Evolutionary conservation across 2,113 vertebrate species (phyloP).

Genomic region (Misgurnus anguillicaudatus): DNA sequence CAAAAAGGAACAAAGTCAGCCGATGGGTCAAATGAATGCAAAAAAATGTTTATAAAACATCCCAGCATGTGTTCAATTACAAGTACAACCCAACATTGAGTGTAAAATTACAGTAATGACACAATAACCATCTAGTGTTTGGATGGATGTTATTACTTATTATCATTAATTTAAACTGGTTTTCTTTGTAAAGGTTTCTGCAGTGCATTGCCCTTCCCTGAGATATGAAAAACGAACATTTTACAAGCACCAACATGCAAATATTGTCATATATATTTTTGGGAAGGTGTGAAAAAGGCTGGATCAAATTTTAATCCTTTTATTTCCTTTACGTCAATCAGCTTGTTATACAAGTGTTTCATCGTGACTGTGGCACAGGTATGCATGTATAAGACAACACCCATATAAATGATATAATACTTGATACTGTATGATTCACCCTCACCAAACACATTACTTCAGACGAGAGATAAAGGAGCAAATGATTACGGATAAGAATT

Average conservation of each 20-base stretch:
- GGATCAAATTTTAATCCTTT: background rate
- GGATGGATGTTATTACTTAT: conserved; percentile 6
- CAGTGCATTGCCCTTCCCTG: background rate
- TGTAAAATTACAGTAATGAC: conserved; percentile 3
- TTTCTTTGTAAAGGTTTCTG: conserved; percentile 10
- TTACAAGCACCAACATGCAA: conserved; percentile 19
- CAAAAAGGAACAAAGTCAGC: too few species aligned
- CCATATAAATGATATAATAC: too few species aligned
- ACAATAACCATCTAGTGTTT: background rate
- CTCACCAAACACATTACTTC: too few species aligned
- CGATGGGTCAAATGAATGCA: too few species aligned
- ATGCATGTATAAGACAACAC: background rate
- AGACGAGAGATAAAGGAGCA: too few species aligned
- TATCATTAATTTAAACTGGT: background rate
- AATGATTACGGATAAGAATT: too few species aligned
- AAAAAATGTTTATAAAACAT: too few species aligned
- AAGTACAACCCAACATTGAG: too few species aligned
- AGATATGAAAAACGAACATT: conserved; percentile 28
- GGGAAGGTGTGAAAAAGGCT: background rate
- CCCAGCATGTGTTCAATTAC: too few species aligned
- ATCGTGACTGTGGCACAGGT: too few species aligned
- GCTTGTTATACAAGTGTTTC: background rate
- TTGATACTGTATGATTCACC: too few species aligned
- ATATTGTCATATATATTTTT: background rate
- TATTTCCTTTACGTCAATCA: background rate